Conservation (phyloP, 2,113 vertebrate species). For the Lophura nycthemera region DNA sequence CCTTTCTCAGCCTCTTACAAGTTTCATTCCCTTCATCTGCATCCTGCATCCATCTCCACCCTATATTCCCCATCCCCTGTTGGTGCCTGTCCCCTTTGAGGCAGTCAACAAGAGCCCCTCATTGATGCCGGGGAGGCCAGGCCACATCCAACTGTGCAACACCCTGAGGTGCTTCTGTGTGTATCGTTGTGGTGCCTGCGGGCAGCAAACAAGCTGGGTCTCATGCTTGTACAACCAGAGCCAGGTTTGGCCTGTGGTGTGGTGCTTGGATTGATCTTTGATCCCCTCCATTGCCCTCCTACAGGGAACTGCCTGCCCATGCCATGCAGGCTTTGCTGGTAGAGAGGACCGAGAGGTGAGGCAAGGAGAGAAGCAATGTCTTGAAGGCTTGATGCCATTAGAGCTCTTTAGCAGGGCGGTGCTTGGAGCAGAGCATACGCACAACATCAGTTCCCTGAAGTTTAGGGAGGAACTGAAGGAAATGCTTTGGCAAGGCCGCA, state of each 20-base stretch:
- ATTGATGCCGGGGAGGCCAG: background rate
- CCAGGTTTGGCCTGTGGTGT: background rate
- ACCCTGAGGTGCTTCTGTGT: background rate
- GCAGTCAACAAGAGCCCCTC: background rate
- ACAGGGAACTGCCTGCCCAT: accelerated
- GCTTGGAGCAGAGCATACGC: background rate
- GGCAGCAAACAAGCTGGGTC: background rate
- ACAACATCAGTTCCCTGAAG: conserved; percentile 25
- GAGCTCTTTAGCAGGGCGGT: background rate
- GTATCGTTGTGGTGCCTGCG: background rate
- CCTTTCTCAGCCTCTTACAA: background rate
- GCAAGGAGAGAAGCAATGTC: background rate
- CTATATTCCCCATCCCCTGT: background rate
- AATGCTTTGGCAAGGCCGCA: background rate
- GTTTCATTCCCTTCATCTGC: background rate
- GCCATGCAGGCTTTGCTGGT: accelerated
- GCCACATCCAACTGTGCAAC: background rate
- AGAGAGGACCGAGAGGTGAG: background rate
- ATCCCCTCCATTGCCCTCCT: background rate
- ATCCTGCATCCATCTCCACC: background rate
- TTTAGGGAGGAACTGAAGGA: conserved; percentile 11
- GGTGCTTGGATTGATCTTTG: background rate
- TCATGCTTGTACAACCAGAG: background rate
- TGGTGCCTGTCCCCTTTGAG: background rate
- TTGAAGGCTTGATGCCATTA: background rate